Percentiles rank a stretch among this genome's conserved stretches.
phyloP scores from a whole-genome alignment of 2,888 invertebrate genomes.

The Latrodectus hesperus region DNA sequence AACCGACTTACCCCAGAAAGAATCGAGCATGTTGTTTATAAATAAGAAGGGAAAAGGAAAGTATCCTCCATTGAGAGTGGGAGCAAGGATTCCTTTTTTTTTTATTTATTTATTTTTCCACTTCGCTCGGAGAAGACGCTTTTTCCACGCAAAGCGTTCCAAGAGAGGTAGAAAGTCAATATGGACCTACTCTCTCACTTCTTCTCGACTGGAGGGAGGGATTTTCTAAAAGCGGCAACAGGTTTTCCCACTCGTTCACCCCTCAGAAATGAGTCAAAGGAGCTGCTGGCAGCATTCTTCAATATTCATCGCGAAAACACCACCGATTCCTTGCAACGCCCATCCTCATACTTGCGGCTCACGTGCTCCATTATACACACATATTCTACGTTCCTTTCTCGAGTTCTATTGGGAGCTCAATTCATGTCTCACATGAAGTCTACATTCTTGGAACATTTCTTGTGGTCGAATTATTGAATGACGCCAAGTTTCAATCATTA shows the following conservation, averaged over 20 bases:
- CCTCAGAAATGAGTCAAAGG: neutral
- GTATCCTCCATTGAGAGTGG: neutral
- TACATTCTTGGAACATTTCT: too few species aligned
- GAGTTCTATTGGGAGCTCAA: too few species aligned
- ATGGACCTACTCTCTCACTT: conserved; percentile 12
- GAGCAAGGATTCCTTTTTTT: neutral
- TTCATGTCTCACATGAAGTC: too few species aligned
- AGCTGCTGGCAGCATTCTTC: neutral
- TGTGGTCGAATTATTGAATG: too few species aligned
- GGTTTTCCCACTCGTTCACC: conserved; percentile 48
- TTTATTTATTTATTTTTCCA: neutral
- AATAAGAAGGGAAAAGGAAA: neutral
- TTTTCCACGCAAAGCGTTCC: neutral
- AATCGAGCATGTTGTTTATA: neutral
- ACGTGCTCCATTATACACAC: too few species aligned
- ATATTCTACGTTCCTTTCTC: too few species aligned
- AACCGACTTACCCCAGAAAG: neutral
- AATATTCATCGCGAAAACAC: neutral
- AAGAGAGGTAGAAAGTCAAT: conserved; percentile 34
- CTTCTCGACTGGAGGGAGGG: conserved; percentile 5
- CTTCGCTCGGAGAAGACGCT: conserved; percentile 3
- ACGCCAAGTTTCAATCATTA: too few species aligned
- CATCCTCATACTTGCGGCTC: too few species aligned
- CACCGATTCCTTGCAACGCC: neutral
- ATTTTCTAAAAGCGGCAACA: conserved; percentile 60